Conservation (phyloP, 2,113 vertebrate species). For the Myiozetetes cayanensis region DNA sequence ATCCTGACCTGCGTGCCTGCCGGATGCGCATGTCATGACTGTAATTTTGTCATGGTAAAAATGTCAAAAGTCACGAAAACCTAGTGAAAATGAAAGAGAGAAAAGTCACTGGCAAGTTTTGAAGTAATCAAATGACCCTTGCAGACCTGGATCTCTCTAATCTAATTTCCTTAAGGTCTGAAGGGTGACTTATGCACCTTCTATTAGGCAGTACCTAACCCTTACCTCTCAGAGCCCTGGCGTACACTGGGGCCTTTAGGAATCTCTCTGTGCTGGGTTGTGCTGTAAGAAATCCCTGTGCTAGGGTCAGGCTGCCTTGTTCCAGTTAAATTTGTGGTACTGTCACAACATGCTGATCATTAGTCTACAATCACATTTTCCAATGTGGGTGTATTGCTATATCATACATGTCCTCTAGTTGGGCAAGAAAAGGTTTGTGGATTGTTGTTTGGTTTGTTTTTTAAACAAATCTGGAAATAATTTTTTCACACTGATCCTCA, state of each 20-base stretch:
- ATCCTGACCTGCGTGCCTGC: constrained; percentile 43
- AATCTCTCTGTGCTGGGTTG: not conserved
- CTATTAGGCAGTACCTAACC: constrained; percentile 27
- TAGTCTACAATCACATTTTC: not conserved
- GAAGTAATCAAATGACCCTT: constrained; percentile 44
- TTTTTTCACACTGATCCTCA: not conserved
- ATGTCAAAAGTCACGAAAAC: constrained; percentile 55
- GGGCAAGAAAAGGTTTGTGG: not conserved
- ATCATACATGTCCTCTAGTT: not conserved
- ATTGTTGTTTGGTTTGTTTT: not conserved
- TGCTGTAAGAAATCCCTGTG: not conserved
- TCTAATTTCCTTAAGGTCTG: constrained; percentile 47
- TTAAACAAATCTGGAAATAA: not conserved
- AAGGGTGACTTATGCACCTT: constrained; percentile 4
- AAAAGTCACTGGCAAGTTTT: constrained; percentile 42
- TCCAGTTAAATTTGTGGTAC: not conserved
- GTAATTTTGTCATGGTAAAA: constrained; percentile 40
- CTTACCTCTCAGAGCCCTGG: not conserved
- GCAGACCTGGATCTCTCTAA: constrained; percentile 33
- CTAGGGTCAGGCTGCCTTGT: not conserved
- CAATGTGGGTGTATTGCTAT: not conserved
- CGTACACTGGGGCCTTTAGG: not conserved
- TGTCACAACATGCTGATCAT: not conserved
- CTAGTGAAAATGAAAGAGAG: constrained; percentile 40
- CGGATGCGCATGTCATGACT: constrained; percentile 36